These are phyloP conservation scores for Sciaenops ocellatus DNA, from an alignment of 2,797 vertebrate species.

Conservation along the genomic window DNA sequence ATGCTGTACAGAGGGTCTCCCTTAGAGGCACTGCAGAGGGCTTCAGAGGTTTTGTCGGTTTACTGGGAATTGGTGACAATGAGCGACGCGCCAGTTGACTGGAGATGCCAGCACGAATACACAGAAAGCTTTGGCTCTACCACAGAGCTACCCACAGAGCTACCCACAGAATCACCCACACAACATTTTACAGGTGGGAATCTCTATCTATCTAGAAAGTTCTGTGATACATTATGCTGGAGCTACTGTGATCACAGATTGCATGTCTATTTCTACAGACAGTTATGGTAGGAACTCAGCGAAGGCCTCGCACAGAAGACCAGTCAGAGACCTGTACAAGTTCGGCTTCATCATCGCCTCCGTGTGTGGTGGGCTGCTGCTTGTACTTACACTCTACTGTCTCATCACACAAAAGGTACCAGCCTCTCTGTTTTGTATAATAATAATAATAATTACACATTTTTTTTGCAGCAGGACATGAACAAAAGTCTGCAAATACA, in stretches of 20 bases:
- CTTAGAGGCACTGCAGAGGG: conserved; percentile 79
- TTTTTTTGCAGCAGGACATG: conserved; percentile 19
- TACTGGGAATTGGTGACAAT: conserved; percentile 84
- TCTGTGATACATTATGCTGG: conserved; percentile 31
- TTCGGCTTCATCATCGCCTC: conserved; percentile 81
- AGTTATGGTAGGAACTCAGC: conserved; percentile 69
- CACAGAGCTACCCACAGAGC: conserved; percentile 61
- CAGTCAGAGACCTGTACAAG: conserved; percentile 75
- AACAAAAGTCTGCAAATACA: conserved; percentile 15
- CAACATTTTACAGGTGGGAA: conserved; percentile 73
- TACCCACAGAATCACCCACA: conserved; percentile 36
- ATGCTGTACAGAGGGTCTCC: conserved; percentile 78
- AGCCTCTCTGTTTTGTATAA: conserved; percentile 29
- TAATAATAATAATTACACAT: too few species aligned
- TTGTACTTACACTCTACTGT: conserved; percentile 81
- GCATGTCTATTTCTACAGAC: conserved; percentile 68
- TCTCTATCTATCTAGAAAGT: conserved; percentile 6
- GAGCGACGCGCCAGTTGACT: conserved; percentile 78
- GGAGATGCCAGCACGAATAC: conserved; percentile 85
- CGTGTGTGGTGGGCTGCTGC: conserved; percentile 80
- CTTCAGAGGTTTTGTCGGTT: conserved; percentile 78
- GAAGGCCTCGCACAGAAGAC: conserved; percentile 69
- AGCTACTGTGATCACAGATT: conserved; percentile 33
- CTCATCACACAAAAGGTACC: conserved; percentile 84
- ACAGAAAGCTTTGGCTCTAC: conserved; percentile 63